phyloP scores from a whole-genome alignment of 2,888 invertebrate genomes.

The Acleris sparsana region DNA sequence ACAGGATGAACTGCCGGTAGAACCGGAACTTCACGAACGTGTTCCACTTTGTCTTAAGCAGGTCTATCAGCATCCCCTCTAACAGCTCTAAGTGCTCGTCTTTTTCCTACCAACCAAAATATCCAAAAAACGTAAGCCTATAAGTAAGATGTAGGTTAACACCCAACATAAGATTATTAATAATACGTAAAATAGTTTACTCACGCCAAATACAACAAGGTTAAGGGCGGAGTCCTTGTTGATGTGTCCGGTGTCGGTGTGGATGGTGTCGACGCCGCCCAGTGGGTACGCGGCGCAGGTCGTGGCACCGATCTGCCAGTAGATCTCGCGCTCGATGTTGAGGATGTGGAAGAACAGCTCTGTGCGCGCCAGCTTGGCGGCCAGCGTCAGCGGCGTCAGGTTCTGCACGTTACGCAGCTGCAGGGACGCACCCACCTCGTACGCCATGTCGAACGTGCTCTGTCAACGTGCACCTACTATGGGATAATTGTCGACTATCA shows the following conservation, averaged over 20 bases:
- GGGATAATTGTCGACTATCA: no score
- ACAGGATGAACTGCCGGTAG: conserved; percentile 95
- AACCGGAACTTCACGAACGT: conserved; percentile 97
- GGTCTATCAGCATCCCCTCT: conserved; percentile 96
- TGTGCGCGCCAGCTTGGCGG: conserved; percentile 95
- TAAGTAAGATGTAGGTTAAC: no score
- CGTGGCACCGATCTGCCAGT: conserved; percentile 98
- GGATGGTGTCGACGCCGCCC: conserved; percentile 97
- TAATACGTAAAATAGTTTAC: conserved; percentile 44
- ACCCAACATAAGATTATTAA: no score
- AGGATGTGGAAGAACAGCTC: conserved; percentile 99
- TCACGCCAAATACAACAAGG: conserved; percentile 97
- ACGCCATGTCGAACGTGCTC: conserved; percentile 96
- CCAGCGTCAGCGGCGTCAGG: conserved; percentile 95
- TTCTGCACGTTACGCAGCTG: conserved; percentile 93
- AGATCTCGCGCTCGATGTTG: conserved; percentile 97
- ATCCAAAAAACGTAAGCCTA: no score
- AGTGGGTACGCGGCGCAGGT: conserved; percentile 99
- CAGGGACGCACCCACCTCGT: conserved; percentile 95
- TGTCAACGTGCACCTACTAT: conserved; percentile 57
- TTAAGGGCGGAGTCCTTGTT: conserved; percentile 97
- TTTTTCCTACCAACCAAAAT: conserved; percentile 88
- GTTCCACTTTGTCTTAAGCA: conserved; percentile 98
- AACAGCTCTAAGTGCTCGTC: conserved; percentile 97
- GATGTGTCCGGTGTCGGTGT: conserved; percentile 94